phyloP scores from a whole-genome alignment of 2,113 vertebrate species.

The Pungitius pungitius region DNA sequence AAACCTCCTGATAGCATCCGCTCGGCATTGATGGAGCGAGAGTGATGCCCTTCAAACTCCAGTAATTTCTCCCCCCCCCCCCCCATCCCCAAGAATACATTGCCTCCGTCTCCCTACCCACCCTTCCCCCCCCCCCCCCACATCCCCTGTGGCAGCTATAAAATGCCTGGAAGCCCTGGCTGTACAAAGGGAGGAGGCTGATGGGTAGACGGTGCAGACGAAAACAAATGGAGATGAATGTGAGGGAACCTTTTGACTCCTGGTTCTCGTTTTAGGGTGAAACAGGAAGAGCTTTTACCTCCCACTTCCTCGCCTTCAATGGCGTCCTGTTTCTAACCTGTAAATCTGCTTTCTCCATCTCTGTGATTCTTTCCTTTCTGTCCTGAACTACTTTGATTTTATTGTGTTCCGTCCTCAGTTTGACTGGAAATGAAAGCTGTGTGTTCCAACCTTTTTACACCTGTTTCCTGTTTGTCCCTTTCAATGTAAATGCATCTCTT shows the following conservation, averaged over 20 bases:
- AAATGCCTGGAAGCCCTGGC: constrained; percentile 63
- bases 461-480: constrained; percentile 35
- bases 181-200: constrained; percentile 28
- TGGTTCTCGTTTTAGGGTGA: constrained; percentile 24
- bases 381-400: neutral
- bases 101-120: constrained; percentile 49
- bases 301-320: neutral
- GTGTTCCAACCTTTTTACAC: neutral
- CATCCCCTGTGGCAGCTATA: constrained; percentile 67
- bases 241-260: constrained; percentile 8
- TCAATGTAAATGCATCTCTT: constrained; percentile 1
- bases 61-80: constrained; percentile 62
- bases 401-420: neutral
- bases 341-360: neutral
- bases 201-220: constrained; percentile 13
- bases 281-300: neutral
- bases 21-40: constrained; percentile 77
- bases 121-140: constrained; percentile 39
- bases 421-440: neutral
- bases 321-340: neutral
- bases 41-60: constrained; percentile 80
- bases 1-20: constrained; percentile 80
- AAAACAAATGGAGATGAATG: constrained; percentile 32
- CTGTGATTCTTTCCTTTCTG: neutral
- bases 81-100: no score